Evolutionary conservation across 2,113 vertebrate species (phyloP).

Genomic region (Aspidoscelis tigris): DNA sequence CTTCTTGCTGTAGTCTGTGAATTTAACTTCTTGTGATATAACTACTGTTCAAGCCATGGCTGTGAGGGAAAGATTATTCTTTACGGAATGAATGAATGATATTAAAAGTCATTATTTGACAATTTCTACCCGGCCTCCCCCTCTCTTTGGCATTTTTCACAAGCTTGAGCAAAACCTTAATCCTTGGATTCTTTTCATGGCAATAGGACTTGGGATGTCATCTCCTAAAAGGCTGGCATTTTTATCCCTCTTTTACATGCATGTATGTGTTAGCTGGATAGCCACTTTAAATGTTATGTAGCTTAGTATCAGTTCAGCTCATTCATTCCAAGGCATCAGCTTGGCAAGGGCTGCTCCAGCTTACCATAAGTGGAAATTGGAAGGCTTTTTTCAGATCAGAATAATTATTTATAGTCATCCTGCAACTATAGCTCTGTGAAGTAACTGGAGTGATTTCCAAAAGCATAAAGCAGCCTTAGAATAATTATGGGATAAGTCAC

Average conservation of each 20-base stretch:
- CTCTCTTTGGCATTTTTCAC: conserved; percentile 52
- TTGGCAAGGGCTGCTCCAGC: background rate
- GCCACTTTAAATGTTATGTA: conserved; percentile 14
- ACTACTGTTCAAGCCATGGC: background rate
- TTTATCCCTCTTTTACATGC: conserved; percentile 25
- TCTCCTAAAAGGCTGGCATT: conserved; percentile 56
- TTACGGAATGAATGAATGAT: conserved; percentile 26
- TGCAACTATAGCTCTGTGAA: background rate
- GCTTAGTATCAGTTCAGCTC: background rate
- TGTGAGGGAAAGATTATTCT: background rate
- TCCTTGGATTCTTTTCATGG: conserved; percentile 64
- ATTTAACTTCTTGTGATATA: background rate
- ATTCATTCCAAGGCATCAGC: background rate
- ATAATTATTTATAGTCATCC: background rate
- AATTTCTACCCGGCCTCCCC: conserved; percentile 49
- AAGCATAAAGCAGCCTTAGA: background rate
- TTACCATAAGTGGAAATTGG: background rate
- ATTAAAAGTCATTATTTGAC: conserved; percentile 59
- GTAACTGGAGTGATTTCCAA: too few species aligned
- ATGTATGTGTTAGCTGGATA: conserved; percentile 26
- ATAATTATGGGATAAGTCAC: background rate
- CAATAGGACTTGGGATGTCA: conserved; percentile 64
- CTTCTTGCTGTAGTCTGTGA: background rate
- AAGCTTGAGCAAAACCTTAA: conserved; percentile 60
- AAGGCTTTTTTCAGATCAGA: background rate